phyloP scores from a whole-genome alignment of 2,888 invertebrate species.

The Caenorhabditis angaria region DNA sequence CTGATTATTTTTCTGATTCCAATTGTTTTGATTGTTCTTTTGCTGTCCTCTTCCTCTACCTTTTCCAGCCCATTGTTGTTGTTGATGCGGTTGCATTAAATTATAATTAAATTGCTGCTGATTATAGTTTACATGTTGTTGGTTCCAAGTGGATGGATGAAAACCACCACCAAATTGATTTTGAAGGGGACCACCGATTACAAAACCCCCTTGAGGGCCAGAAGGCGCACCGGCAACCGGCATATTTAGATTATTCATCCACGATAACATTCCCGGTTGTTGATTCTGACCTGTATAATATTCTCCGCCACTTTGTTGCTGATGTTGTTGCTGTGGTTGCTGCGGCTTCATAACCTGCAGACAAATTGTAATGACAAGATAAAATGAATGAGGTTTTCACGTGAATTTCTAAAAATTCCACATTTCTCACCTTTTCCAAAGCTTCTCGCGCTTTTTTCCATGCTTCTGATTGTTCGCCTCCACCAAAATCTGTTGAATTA shows the following conservation, averaged over 20 bases:
- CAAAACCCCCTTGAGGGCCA: neutral
- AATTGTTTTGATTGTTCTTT: constrained; percentile 9
- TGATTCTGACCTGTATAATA: constrained; percentile 35
- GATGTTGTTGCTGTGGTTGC: constrained; percentile 3
- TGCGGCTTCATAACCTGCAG: constrained; percentile 17
- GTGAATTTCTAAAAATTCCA: neutral
- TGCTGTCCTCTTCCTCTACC: constrained; percentile 25
- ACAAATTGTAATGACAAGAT: neutral
- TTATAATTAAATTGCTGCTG: constrained; percentile 31
- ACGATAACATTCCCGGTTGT: constrained; percentile 19
- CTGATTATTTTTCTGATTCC: constrained; percentile 28
- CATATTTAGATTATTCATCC: constrained; percentile 30
- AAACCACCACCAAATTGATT: constrained; percentile 27
- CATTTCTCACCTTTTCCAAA: constrained; percentile 30
- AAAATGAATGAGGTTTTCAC: neutral
- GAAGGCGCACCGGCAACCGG: constrained; percentile 27
- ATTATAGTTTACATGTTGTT: constrained; percentile 28
- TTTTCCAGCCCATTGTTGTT: constrained; percentile 31
- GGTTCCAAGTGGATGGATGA: constrained; percentile 31
- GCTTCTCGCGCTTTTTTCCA: constrained; percentile 49
- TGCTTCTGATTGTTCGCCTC: constrained; percentile 22
- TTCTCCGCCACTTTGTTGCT: constrained; percentile 14
- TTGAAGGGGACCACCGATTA: neutral
- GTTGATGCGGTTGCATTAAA: constrained; percentile 11
- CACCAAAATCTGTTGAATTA: constrained; percentile 23